phyloP scores from a whole-genome alignment of 2,797 vertebrate genomes.

The Epinephelus coioides region DNA sequence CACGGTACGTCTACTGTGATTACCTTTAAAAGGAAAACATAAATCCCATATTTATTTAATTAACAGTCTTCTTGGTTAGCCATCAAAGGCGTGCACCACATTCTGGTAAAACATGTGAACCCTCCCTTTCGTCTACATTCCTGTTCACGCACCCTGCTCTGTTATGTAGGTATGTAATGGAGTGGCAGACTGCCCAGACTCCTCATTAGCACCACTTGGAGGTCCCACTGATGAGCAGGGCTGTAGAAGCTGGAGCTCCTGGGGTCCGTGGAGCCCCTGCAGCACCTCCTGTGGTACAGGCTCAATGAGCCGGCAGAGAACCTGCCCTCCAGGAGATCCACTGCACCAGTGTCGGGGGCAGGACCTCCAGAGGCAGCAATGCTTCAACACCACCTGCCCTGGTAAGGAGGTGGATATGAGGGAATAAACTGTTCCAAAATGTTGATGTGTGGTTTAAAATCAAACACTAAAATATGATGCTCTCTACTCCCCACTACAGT shows the following conservation, averaged over 20 bases:
- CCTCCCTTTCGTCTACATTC: neutral
- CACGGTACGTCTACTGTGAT: conserved; percentile 74
- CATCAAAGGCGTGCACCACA: neutral
- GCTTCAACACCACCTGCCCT: conserved; percentile 89
- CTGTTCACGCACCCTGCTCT: neutral
- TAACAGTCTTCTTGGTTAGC: neutral
- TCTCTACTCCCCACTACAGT: conserved; percentile 74
- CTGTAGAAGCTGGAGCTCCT: conserved; percentile 88
- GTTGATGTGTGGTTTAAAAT: neutral
- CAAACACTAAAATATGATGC: neutral
- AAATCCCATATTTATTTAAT: neutral
- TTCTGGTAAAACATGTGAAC: neutral
- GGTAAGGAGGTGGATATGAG: conserved; percentile 73
- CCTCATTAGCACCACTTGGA: conserved; percentile 22
- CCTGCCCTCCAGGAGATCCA: conserved; percentile 77
- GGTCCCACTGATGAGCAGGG: conserved; percentile 82
- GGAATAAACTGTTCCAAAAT: neutral
- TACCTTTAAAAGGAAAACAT: neutral
- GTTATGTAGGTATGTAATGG: conserved; percentile 89
- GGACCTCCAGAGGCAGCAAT: conserved; percentile 83
- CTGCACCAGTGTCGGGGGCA: conserved; percentile 85
- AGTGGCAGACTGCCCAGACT: conserved; percentile 84
- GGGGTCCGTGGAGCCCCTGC: conserved; percentile 90
- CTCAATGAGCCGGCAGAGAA: conserved; percentile 78
- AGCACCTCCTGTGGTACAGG: conserved; percentile 88